Percentiles rank a stretch among this genome's conserved stretches.
These are phyloP conservation scores for Octomys mimax DNA, from an alignment of 2,797 vertebrate genomes.

Conservation along the genomic window DNA sequence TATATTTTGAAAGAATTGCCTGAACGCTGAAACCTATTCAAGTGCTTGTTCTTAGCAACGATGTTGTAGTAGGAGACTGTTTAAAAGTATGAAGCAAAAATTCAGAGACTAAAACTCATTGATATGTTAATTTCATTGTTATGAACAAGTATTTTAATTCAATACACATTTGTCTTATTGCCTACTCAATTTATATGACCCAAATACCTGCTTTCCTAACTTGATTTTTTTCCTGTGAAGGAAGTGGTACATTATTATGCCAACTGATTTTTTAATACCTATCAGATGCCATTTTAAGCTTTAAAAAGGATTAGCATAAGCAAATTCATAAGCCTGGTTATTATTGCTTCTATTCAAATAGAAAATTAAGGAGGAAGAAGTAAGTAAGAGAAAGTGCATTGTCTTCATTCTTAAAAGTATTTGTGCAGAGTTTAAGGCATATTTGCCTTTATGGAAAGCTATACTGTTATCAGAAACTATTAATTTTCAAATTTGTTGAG, in stretches of 20 bases:
- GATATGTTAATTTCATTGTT: background rate
- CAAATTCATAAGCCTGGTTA: background rate
- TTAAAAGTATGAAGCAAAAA: background rate
- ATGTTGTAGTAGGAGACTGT: background rate
- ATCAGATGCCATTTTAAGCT: slow-evolving; percentile 37
- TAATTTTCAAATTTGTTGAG: background rate
- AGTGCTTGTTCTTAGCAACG: background rate
- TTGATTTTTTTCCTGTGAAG: background rate
- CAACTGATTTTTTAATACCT: slow-evolving; percentile 20
- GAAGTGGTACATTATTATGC: background rate
- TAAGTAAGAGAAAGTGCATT: background rate
- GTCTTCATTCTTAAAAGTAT: slow-evolving; percentile 27
- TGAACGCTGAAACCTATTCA: background rate
- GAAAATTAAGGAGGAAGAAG: background rate
- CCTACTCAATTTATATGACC: background rate
- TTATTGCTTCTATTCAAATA: slow-evolving; percentile 34
- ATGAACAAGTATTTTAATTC: background rate
- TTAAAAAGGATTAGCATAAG: background rate
- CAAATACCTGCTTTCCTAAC: background rate
- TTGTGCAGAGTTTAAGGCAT: background rate
- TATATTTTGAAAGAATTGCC: background rate
- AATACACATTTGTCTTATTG: background rate
- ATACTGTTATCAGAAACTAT: background rate
- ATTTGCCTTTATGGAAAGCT: background rate
- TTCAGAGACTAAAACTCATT: background rate